Base-by-base conservation (phyloP, 1,140 invertebrate genomes). In the Pentalonia nigronervosa region DNA sequence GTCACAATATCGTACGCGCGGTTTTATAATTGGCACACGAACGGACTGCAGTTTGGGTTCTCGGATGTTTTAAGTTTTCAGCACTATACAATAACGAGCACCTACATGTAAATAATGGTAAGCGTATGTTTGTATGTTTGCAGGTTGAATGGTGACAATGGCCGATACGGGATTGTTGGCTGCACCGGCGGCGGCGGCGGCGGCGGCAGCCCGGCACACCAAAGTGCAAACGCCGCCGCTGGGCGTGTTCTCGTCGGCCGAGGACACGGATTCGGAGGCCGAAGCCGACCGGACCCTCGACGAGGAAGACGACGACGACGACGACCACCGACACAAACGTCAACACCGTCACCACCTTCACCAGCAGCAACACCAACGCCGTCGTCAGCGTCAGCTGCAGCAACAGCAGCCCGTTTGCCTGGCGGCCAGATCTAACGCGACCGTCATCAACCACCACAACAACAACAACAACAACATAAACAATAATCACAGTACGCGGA, bases 401-500 rank as follows among this genome's bases (percentile, higher is more conserved):
- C 89, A 60, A 23, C 88, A 92, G 30, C 91, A 92, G n/a, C 91
- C 91, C 21, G 91, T 92, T 2, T 92, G 91, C 47, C 8, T 92
- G 67, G 36, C 88, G 2, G 91, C 91, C 17, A n/a, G 91, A 7
- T 76, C 91, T 0, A 91, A 91, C 30, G 45, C 23, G 8, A 3
- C 25, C 30, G 60, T 1, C 90, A 17, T 34, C 90, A 67, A 9
- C 7, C 36, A 91, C 30, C 47, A 53, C 76, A 81, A 50, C 81
- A 53, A 45, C 81, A 93, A 93, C 36, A 84, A 84, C 25, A 86
- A 56, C 81, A 84, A 56, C 34, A 83, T 25, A 9, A 48, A 48
- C 67, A 48, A 34, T 4, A 48, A 34, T 25, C 25, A 41, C 48
- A 56, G 91, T 30, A 93, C 91, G 86, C 94, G 95, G 88, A 96